Percentiles rank a stretch among this genome's conserved stretches.
Evolutionary conservation across 2,888 invertebrate genomes (phyloP).

Genomic region (Mythimna vitellina): DNA sequence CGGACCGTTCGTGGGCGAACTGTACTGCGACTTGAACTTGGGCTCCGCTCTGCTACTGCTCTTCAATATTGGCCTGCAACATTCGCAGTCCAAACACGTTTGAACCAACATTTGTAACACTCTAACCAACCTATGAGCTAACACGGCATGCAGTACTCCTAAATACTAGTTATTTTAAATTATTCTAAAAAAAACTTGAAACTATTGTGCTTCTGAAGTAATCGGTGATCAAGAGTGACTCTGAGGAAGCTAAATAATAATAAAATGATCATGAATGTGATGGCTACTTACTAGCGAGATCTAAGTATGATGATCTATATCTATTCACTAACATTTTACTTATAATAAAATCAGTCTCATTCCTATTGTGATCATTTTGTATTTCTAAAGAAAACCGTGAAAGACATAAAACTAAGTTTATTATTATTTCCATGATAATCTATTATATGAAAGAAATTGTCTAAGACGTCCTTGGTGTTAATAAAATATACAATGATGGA

Average conservation of each 20-base stretch:
- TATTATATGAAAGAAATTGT: slow-evolving; percentile 7
- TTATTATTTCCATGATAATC: background rate
- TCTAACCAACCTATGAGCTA: slow-evolving; percentile 18
- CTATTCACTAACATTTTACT: slow-evolving; percentile 40
- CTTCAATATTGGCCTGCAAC: slow-evolving; percentile 85
- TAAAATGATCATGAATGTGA: slow-evolving; percentile 63
- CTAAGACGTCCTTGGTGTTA: slow-evolving; percentile 6
- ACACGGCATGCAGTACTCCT: slow-evolving; percentile 52
- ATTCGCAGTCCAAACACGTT: slow-evolving; percentile 38
- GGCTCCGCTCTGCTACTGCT: slow-evolving; percentile 84
- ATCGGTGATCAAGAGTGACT: slow-evolving; percentile 52
- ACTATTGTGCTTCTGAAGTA: slow-evolving; percentile 57
- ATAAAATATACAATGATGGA: slow-evolving; percentile 36
- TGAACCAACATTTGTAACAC: slow-evolving; percentile 30
- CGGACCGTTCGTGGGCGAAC: slow-evolving; percentile 92
- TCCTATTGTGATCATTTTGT: slow-evolving; percentile 18
- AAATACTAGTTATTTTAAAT: slow-evolving; percentile 23
- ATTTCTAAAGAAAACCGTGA: slow-evolving; percentile 15
- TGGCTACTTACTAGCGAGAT: slow-evolving; percentile 47
- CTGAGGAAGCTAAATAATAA: slow-evolving; percentile 66
- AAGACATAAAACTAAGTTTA: background rate
- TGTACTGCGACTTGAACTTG: slow-evolving; percentile 91
- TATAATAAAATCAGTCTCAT: slow-evolving; percentile 9
- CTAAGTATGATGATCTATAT: slow-evolving; percentile 47
- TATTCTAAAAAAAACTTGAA: slow-evolving; percentile 46